Conservation (phyloP, 2,797 vertebrate genomes). For the Rachycentron canadum region DNA sequence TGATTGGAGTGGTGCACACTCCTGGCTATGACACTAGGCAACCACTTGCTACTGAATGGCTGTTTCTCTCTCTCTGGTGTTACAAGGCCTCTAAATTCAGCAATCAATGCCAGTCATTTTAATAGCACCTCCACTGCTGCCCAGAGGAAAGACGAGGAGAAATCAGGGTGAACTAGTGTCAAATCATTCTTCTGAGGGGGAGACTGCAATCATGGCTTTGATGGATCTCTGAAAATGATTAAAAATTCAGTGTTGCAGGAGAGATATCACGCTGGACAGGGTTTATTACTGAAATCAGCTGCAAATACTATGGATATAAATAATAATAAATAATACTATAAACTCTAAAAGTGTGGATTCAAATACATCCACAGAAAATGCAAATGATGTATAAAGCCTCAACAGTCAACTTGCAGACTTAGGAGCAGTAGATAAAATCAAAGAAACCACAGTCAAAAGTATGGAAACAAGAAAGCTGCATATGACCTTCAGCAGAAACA, state of each 20-base stretch:
- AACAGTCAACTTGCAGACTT: background rate
- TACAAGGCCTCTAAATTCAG: constrained; percentile 77
- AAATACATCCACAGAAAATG: background rate
- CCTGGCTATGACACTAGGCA: constrained; percentile 76
- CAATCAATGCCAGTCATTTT: constrained; percentile 83
- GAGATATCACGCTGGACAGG: background rate
- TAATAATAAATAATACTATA: no score
- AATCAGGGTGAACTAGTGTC: constrained; percentile 55
- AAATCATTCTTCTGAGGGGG: constrained; percentile 59
- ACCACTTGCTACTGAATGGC: constrained; percentile 73
- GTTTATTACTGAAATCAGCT: constrained; percentile 25
- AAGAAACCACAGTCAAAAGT: background rate
- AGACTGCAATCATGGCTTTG: constrained; percentile 53
- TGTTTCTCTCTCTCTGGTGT: constrained; percentile 74
- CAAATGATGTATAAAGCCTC: background rate
- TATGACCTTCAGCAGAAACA: constrained; percentile 33
- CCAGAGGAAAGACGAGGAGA: constrained; percentile 49
- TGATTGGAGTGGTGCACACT: constrained; percentile 83
- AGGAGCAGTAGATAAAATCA: background rate
- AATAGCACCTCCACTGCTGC: constrained; percentile 68
- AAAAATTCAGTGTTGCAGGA: constrained; percentile 1
- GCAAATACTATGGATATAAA: no score
- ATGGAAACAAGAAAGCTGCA: background rate
- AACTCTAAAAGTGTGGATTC: constrained; percentile 16
- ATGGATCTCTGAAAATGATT: constrained; percentile 39